Evolutionary conservation across 2,797 vertebrate species (phyloP).

Genomic region (Heteromormyrus szaboi): DNA sequence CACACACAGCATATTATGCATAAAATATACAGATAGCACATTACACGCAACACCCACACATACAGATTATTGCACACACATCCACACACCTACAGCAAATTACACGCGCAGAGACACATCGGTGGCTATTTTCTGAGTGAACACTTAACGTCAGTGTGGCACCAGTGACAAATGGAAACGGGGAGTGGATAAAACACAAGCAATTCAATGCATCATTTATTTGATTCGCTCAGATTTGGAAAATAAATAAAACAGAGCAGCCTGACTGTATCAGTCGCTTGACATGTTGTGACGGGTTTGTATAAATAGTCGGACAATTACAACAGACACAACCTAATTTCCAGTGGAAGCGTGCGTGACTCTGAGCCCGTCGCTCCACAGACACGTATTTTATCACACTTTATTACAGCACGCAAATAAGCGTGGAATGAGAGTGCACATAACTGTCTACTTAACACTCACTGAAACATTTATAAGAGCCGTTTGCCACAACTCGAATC

Average conservation of each 20-base stretch:
- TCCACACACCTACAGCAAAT: background rate
- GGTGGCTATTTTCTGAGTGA: constrained; percentile 18
- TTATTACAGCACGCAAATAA: constrained; percentile 82
- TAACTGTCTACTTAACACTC: constrained; percentile 78
- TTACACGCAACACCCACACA: background rate
- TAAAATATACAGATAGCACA: background rate
- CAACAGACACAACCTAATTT: constrained; percentile 75
- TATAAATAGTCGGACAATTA: constrained; percentile 76
- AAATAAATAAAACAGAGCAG: constrained; percentile 27
- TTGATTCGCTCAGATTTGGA: constrained; percentile 24
- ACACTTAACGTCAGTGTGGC: constrained; percentile 8
- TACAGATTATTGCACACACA: background rate
- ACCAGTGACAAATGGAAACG: constrained; percentile 22
- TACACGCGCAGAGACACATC: background rate
- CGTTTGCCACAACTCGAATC: constrained; percentile 70
- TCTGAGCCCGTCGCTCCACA: constrained; percentile 70
- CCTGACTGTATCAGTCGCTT: constrained; percentile 9
- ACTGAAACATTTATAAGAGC: constrained; percentile 80
- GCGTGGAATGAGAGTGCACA: constrained; percentile 70
- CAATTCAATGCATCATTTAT: constrained; percentile 31
- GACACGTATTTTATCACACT: constrained; percentile 78
- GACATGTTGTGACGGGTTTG: constrained; percentile 46
- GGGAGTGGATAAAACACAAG: constrained; percentile 17
- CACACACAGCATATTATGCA: background rate
- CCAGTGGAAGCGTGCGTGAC: constrained; percentile 75